Conservation (phyloP, 1,140 invertebrate genomes). For the Holcopasites calliopsidis region DNA sequence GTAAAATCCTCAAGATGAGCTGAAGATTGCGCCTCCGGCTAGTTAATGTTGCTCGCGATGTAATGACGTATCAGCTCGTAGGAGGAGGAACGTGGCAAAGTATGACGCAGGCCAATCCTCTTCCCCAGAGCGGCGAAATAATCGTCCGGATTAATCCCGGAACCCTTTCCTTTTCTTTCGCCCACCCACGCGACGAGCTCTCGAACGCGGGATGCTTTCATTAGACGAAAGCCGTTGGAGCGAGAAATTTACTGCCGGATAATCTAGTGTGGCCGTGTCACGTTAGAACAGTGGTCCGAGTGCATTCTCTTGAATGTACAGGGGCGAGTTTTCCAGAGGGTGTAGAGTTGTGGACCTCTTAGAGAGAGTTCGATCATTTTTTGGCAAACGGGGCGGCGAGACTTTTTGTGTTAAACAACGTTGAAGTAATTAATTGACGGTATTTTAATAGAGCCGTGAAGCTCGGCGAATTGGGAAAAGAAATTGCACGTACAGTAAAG, state of each 20-base stretch:
- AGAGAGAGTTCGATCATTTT: no score
- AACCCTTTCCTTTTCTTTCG: not conserved
- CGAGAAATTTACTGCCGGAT: no score
- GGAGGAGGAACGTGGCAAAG: constrained; percentile 14
- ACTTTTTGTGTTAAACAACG: no score
- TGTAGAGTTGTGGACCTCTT: not conserved
- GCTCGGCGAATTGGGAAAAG: not conserved
- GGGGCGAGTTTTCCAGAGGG: not conserved
- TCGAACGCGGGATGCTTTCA: not conserved
- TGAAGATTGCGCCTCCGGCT: constrained; percentile 19
- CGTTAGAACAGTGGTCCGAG: not conserved
- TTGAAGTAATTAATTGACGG: not conserved
- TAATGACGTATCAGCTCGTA: not conserved
- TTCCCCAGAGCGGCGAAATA: not conserved
- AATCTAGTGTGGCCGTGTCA: not conserved
- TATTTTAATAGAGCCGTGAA: not conserved
- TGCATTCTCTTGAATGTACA: not conserved
- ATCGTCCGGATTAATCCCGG: not conserved
- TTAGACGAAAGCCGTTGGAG: not conserved
- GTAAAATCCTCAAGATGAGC: constrained; percentile 29
- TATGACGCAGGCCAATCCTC: constrained; percentile 11
- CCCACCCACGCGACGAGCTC: not conserved
- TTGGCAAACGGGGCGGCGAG: no score
- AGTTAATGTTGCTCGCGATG: constrained; percentile 29
- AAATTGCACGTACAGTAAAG: not conserved